A percentile compares a stretch with the other conserved stretches of the same genome.
Conservation (phyloP, 2,888 invertebrate genomes). For the Catonia carolina region DNA sequence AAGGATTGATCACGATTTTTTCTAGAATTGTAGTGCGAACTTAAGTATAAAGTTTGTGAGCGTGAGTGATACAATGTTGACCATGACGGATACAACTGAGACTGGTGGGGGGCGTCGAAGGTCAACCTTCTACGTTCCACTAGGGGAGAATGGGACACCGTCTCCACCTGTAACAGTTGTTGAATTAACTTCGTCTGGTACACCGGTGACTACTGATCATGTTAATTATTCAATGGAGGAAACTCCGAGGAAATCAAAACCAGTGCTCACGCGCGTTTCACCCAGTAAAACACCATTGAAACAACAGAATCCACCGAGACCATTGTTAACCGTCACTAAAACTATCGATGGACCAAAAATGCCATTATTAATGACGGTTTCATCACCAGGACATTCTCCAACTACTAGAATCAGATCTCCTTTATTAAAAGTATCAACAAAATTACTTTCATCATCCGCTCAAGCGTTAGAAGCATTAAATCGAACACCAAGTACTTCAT, state of each 20-base stretch:
- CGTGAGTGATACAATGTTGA: neutral
- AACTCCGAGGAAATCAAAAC: slow-evolving; percentile 14
- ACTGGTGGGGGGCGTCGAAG: slow-evolving; percentile 51
- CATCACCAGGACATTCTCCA: slow-evolving; percentile 16
- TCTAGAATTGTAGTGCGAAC: too few species aligned
- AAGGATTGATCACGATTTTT: too few species aligned
- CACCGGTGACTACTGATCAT: neutral
- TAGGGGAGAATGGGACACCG: slow-evolving; percentile 51
- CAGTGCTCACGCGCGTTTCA: slow-evolving; percentile 7
- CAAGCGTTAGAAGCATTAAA: slow-evolving; percentile 33
- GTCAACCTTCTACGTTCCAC: slow-evolving; percentile 68
- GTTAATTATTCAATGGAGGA: neutral
- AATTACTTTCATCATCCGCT: slow-evolving; percentile 32
- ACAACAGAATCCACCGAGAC: slow-evolving; percentile 18
- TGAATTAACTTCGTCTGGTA: slow-evolving; percentile 7
- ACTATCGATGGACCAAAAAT: slow-evolving; percentile 23
- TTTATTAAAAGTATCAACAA: slow-evolving; percentile 32
- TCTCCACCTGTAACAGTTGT: slow-evolving; percentile 37
- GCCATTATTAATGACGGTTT: slow-evolving; percentile 26
- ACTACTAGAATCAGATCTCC: slow-evolving; percentile 13
- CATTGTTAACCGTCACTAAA: slow-evolving; percentile 22
- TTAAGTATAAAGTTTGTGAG: too few species aligned
- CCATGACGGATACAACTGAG: slow-evolving; percentile 43
- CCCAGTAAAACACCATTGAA: slow-evolving; percentile 21
- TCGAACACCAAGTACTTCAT: slow-evolving; percentile 37